Evolutionary conservation across 2,113 vertebrate species (phyloP).

Genomic region (Zosterops pallidus): DNA sequence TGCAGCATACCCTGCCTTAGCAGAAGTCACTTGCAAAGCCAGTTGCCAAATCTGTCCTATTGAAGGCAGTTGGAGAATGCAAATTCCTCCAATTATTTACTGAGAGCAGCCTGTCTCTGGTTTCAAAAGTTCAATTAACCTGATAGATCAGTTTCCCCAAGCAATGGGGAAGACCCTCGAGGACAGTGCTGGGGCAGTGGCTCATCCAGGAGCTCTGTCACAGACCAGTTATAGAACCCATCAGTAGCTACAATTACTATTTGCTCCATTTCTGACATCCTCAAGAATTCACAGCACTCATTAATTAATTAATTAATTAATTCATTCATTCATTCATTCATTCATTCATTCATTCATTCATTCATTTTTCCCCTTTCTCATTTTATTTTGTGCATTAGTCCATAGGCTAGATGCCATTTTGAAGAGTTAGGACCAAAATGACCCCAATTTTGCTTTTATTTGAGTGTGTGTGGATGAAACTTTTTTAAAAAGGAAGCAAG

Average conservation of each 20-base stretch:
- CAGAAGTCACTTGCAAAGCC: background rate
- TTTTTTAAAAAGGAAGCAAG: background rate
- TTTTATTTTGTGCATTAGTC: background rate
- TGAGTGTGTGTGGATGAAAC: background rate
- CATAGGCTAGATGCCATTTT: background rate
- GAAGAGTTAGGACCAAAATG: background rate
- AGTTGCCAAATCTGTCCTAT: background rate
- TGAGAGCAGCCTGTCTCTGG: background rate
- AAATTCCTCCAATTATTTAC: background rate
- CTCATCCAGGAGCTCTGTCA: background rate
- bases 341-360: background rate
- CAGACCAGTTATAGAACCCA: background rate
- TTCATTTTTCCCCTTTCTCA: background rate
- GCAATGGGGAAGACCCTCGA: background rate
- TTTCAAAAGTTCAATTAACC: background rate
- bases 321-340: background rate
- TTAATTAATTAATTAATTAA: no score
- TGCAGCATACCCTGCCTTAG: background rate
- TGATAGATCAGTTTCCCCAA: background rate
- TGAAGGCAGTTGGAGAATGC: background rate
- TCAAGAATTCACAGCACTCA: background rate
- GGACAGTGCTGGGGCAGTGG: background rate
- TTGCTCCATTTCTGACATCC: background rate
- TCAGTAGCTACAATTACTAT: background rate
- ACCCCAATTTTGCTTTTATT: background rate